These are phyloP conservation scores for Lycodopsis pacificus DNA, from an alignment of 2,797 vertebrate genomes.

Conservation along the genomic window DNA sequence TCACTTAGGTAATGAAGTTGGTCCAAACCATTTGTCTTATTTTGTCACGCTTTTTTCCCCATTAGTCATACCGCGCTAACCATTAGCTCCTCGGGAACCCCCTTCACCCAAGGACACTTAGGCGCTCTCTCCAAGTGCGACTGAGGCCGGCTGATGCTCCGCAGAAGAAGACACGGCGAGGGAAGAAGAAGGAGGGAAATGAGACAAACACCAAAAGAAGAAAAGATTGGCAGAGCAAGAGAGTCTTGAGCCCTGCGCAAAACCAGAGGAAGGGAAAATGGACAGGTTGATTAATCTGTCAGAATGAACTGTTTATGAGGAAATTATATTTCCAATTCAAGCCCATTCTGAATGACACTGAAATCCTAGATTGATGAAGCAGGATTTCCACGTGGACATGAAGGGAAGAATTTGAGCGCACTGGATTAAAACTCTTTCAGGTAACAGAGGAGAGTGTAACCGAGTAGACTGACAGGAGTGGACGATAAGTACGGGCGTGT, in stretches of 20 bases:
- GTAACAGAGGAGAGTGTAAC: conserved; percentile 47
- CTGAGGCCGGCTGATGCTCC: conserved; percentile 63
- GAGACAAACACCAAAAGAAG: conserved; percentile 56
- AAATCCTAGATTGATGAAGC: conserved; percentile 11
- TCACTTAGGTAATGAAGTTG: conserved; percentile 88
- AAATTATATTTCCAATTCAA: conserved; percentile 17
- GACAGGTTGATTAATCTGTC: conserved; percentile 48
- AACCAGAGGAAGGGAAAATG: conserved; percentile 36
- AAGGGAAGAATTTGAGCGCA: conserved; percentile 25
- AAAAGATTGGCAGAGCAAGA: conserved; percentile 39
- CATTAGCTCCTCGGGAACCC: conserved; percentile 83
- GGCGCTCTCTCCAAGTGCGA: conserved; percentile 71
- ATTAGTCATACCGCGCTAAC: conserved; percentile 85
- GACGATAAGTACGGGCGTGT: conserved; percentile 32
- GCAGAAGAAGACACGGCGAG: conserved; percentile 47
- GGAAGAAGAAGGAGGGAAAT: conserved; percentile 21
- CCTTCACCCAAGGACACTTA: conserved; percentile 86
- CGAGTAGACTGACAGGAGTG: conserved; percentile 21
- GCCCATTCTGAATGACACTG: background rate
- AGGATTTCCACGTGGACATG: conserved; percentile 44
- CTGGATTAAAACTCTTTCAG: conserved; percentile 43
- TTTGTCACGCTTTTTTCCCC: conserved; percentile 86
- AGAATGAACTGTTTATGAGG: conserved; percentile 28
- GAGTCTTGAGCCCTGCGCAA: conserved; percentile 34
- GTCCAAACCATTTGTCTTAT: conserved; percentile 88